Conservation (phyloP, 2,888 invertebrate genomes). For the Augochlorella aurata region DNA sequence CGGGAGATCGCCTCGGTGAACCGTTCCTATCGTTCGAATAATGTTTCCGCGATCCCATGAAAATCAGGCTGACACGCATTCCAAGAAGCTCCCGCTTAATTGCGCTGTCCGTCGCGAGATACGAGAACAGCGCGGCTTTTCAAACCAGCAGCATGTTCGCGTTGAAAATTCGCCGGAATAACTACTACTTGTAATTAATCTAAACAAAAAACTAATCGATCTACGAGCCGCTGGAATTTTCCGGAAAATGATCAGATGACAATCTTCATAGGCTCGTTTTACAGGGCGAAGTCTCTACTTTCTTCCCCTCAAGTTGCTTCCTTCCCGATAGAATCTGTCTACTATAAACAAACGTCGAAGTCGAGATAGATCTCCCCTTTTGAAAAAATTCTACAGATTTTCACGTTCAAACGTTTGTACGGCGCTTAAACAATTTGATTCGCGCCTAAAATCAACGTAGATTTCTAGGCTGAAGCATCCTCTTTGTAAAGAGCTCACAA, state of each 20-base stretch:
- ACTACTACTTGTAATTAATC: no score
- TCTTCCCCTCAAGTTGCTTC: background rate
- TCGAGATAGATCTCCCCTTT: background rate
- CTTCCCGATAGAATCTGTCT: background rate
- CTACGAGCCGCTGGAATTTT: no score
- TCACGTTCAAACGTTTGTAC: background rate
- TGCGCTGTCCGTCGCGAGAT: background rate
- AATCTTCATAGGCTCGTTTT: background rate
- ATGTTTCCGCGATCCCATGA: constrained; percentile 40
- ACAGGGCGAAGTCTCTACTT: background rate
- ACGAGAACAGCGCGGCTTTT: background rate
- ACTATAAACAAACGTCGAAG: background rate
- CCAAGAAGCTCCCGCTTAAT: constrained; percentile 6
- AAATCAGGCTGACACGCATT: constrained; percentile 32
- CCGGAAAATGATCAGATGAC: background rate
- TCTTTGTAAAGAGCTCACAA: background rate
- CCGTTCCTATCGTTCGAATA: constrained; percentile 39
- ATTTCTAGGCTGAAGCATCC: background rate
- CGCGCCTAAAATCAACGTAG: background rate
- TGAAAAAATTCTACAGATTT: background rate
- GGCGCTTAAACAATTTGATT: background rate
- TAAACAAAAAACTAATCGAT: no score
- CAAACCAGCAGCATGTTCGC: background rate
- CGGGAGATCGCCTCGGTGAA: constrained; percentile 18
- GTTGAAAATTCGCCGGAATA: background rate